These are phyloP conservation scores for Cosmia trapezina DNA, from an alignment of 2,888 invertebrate genomes.

Conservation along the genomic window DNA sequence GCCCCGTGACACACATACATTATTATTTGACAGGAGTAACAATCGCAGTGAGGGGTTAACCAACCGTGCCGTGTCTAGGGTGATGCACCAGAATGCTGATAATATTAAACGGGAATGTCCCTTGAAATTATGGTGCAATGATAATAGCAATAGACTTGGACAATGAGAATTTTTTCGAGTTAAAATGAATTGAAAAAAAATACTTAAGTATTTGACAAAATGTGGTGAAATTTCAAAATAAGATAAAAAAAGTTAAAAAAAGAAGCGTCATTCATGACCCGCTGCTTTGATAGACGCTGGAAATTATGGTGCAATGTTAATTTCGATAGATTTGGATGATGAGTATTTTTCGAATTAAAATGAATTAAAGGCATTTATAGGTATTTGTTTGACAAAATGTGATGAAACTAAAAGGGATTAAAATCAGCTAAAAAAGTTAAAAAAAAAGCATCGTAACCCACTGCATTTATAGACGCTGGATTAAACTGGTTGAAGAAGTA, in stretches of 20 bases:
- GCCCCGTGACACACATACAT: conserved; percentile 41
- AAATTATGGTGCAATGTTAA: background rate
- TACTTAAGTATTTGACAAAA: background rate
- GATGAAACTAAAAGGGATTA: no score
- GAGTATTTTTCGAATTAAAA: no score
- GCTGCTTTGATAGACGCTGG: background rate
- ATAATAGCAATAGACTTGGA: background rate
- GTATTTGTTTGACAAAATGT: no score
- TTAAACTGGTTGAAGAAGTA: background rate
- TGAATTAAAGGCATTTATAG: no score
- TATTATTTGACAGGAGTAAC: conserved; percentile 38
- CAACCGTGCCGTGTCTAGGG: conserved; percentile 13
- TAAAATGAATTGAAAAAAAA: background rate
- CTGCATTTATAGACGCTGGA: background rate
- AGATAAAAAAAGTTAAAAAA: no score
- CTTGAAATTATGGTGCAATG: conserved; percentile 4
- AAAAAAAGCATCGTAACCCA: background rate
- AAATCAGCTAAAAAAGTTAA: no score
- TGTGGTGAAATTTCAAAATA: background rate
- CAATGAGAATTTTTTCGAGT: background rate
- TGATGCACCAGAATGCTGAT: conserved; percentile 7
- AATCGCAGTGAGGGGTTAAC: conserved; percentile 56
- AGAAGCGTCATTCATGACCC: background rate
- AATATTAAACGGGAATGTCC: conserved; percentile 9
- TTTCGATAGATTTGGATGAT: no score